A percentile compares a stretch with the other conserved stretches of the same genome.
Conservation (phyloP, 2,888 invertebrate species). For the Troides helena region DNA sequence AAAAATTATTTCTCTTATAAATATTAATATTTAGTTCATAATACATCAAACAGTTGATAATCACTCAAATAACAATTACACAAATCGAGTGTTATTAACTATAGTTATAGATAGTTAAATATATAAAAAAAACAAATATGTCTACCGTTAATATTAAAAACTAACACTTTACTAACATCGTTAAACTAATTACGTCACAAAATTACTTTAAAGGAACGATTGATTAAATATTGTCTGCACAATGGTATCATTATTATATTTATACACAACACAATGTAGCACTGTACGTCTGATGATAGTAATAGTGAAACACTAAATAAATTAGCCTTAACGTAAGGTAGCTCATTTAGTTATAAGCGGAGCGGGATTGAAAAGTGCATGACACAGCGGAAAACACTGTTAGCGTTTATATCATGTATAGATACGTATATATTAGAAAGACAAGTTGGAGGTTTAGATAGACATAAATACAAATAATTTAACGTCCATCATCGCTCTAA, state of each 20-base stretch:
- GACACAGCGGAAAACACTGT: neutral
- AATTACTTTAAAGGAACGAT: slow-evolving; percentile 13
- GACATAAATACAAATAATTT: too few relatives aligned
- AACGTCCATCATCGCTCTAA: too few relatives aligned
- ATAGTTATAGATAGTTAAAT: neutral
- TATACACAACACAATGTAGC: slow-evolving; percentile 21
- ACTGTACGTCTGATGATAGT: slow-evolving; percentile 26
- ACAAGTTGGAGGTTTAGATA: too few relatives aligned
- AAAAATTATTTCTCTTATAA: too few relatives aligned
- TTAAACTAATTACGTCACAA: slow-evolving; percentile 16
- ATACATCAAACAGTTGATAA: neutral
- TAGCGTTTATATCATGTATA: too few relatives aligned
- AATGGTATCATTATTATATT: slow-evolving; percentile 20
- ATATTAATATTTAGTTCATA: neutral
- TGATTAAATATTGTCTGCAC: neutral
- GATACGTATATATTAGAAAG: too few relatives aligned
- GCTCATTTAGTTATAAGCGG: slow-evolving; percentile 11
- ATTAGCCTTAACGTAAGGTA: slow-evolving; percentile 21
- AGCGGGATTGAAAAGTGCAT: slow-evolving; percentile 5
- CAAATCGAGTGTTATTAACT: neutral
- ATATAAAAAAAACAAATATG: neutral
- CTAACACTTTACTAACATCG: neutral
- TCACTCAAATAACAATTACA: neutral
- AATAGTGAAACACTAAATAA: slow-evolving; percentile 28
- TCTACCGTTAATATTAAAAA: neutral